Conservation (phyloP, 2,797 vertebrate genomes). For the Necrosyrtes monachus region DNA sequence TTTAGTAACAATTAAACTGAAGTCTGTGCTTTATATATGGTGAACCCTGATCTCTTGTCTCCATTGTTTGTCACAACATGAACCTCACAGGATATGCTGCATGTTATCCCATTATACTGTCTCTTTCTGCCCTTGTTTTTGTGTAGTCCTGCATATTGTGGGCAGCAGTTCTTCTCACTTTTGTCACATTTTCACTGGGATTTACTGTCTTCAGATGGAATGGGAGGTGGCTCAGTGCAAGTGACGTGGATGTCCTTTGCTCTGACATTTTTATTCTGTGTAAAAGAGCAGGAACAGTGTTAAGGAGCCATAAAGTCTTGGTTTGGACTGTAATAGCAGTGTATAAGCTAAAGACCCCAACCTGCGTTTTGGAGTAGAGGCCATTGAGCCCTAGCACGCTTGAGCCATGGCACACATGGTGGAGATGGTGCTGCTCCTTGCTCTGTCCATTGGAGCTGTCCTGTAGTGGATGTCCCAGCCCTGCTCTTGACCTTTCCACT, state of each 20-base stretch:
- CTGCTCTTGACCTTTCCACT: not conserved
- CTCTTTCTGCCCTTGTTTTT: not conserved
- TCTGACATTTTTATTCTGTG: not conserved
- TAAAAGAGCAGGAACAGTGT: not conserved
- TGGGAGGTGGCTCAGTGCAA: not conserved
- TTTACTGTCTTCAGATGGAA: not conserved
- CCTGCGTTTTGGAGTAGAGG: not conserved
- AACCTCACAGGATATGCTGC: not conserved
- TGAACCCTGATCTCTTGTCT: not conserved
- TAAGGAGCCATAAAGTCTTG: not conserved
- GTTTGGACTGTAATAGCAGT: not conserved
- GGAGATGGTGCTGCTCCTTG: not conserved
- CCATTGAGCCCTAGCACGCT: not conserved
- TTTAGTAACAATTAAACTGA: slow-evolving; percentile 50
- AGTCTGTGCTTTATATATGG: not conserved
- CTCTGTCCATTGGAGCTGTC: not conserved
- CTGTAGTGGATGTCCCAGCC: not conserved
- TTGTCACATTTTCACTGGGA: not conserved
- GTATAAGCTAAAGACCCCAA: not conserved
- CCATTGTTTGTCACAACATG: not conserved
- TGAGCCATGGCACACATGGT: rapidly evolving
- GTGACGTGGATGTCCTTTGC: not conserved
- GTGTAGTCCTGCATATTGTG: not conserved
- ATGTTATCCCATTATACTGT: not conserved
- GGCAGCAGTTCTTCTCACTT: not conserved